Percentiles rank a stretch among this genome's conserved stretches.
Conservation (phyloP, 2,888 invertebrate genomes). For the Sphaerophoria taeniata region DNA sequence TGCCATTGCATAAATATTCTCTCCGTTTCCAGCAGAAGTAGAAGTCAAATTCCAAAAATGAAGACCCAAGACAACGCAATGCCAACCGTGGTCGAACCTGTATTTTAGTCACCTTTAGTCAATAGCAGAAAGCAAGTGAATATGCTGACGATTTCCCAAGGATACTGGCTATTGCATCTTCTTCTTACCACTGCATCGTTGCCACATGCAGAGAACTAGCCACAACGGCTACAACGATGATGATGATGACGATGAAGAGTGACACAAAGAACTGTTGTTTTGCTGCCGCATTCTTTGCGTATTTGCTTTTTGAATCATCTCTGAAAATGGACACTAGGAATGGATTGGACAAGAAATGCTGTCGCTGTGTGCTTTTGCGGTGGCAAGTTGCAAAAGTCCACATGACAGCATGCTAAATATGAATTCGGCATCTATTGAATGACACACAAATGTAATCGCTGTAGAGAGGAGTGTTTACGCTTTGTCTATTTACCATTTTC, state of each 20-base stretch:
- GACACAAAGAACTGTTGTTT: slow-evolving; percentile 68
- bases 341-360: slow-evolving; percentile 23
- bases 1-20: slow-evolving; percentile 37
- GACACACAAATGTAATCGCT: slow-evolving; percentile 35
- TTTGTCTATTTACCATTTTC: slow-evolving; percentile 1
- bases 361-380: slow-evolving; percentile 19
- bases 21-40: slow-evolving; percentile 2
- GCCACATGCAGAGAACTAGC: slow-evolving; percentile 19
- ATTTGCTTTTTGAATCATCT: slow-evolving; percentile 71
- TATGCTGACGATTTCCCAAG: slow-evolving; percentile 61
- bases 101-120: slow-evolving; percentile 20
- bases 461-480: slow-evolving; percentile 5
- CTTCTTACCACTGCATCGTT: slow-evolving; percentile 24
- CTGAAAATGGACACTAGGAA: slow-evolving; percentile 57
- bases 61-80: slow-evolving; percentile 31
- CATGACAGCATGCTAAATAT: slow-evolving; percentile 64
- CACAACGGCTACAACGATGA: slow-evolving; percentile 7
- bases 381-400: slow-evolving; percentile 51
- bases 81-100: slow-evolving; percentile 18
- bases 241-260: slow-evolving; percentile 45
- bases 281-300: slow-evolving; percentile 71
- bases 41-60: slow-evolving; percentile 49
- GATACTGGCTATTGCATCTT: slow-evolving; percentile 42
- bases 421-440: slow-evolving; percentile 63
- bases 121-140: slow-evolving; percentile 46